Conservation (phyloP, 2,797 vertebrate genomes). For the Heliangelus exortis region DNA sequence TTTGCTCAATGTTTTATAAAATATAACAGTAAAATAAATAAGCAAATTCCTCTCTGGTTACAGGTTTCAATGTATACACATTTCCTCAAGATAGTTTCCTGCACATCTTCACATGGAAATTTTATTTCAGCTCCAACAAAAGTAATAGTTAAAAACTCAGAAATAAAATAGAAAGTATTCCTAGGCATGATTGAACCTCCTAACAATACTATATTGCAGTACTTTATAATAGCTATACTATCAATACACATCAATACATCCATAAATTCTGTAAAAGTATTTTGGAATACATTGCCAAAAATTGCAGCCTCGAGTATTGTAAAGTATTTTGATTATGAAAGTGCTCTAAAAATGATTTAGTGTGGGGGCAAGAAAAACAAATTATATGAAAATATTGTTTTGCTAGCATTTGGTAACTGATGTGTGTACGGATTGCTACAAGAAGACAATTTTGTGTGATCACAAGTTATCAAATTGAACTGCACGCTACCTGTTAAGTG, state of each 20-base stretch:
- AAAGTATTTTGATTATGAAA: neutral
- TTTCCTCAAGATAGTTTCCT: neutral
- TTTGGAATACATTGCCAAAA: neutral
- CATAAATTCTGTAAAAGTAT: neutral
- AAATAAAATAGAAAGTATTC: neutral
- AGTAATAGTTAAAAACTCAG: neutral
- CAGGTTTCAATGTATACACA: neutral
- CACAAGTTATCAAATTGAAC: neutral
- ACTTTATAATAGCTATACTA: neutral
- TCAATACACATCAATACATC: neutral
- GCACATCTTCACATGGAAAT: neutral
- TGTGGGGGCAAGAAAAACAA: neutral
- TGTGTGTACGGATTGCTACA: neutral
- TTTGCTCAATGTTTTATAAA: neutral
- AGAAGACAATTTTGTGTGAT: neutral
- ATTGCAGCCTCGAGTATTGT: neutral
- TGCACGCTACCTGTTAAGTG: neutral
- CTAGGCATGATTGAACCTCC: neutral
- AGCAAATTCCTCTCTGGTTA: neutral
- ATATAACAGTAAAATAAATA: neutral
- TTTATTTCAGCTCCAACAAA: neutral
- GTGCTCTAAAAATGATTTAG: neutral
- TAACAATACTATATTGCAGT: neutral
- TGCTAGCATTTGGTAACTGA: neutral
- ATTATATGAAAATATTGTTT: neutral